Base-by-base conservation (phyloP, 2,888 invertebrate genomes). In the Norana najaformis region DNA sequence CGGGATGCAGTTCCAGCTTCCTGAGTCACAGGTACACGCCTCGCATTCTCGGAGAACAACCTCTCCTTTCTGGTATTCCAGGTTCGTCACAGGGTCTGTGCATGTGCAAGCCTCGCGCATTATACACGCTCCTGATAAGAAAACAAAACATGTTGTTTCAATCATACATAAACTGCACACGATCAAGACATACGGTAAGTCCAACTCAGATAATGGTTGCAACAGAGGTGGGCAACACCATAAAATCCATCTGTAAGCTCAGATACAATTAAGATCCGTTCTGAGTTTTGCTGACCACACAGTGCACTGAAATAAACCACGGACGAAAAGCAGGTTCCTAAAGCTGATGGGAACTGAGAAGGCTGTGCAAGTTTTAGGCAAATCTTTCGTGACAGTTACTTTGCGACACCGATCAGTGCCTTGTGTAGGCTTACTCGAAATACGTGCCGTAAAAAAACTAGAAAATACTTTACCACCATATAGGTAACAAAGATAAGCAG, bases 91-190 rank as follows among this genome's bases (percentile, higher is more conserved):
- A 0, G 88, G 53, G 38, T 91, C 91, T 16, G 89, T 90, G 88
- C 91, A 91, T 39, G 1, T 82, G 37, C 89, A 88, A 35, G 39
- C 35, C 38, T 89, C 83, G 14, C 82, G 35, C 36, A 69, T 23
- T 20, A 89, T 53, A 82, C 91, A 91, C 34, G 39, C 23, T 36
- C 91, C 91, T 91, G 88, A 14, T n/a, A 20, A 38, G 18, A 39
- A 88, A 35, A 39, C 13, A 89, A 35, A n/a, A 36, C 34, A 88
- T 20, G n/a, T 36, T 85, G 6, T 35, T 18, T 69, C 13, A 69
- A 69, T n/a, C 8, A 69, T 23, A 23, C 13, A 6, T 47, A 47
- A 20, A 47, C 8, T n/a, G 69, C 13, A 0, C 69, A 69, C n/a
- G n/a, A 13, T 5, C 6, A n/a, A 69, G 69, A 69, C 69, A 30